Evolutionary conservation across 2,888 invertebrate genomes (phyloP), one percentile per base, ranked within the genome.

Genomic region (Agapetus fuscipes): DNA sequence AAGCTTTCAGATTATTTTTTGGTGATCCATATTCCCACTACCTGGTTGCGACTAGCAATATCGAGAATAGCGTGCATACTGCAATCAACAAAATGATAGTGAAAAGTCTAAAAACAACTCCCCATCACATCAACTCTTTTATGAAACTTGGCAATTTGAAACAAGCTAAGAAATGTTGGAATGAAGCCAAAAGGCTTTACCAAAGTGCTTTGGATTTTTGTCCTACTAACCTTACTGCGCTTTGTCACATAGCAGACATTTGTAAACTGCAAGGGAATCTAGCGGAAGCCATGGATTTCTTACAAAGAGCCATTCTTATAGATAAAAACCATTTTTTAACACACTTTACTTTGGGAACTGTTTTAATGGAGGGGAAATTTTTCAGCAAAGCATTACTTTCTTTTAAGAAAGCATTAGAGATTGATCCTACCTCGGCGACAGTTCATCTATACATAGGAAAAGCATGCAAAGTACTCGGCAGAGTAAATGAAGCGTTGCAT

Each of bases 381-480:
- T 20, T 6, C 9, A 6, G 5, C 4, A 9, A 20, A 9, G 20
- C 20, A 6, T 20, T 20, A 20, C 5, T 20, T 9, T 20, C 20
- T 20, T 20, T 20, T 59, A 83, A 87, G 1, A 67, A 90, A 46
- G 93, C 93, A 6, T 93, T 93, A 53, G 89, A 91, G 64, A 91
- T 94, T 49, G 91, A 93, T 66, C 93, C 93, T 6, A 89, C 88
- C 3, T 94, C 93, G 61, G 91, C 93, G 34, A 91, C 93, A 65
- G 93, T 93, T 10, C 91, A 93, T 62, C 87, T 86, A 53, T 94
- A 94, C 62, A 71, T 94, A 53, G 93, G 91, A 9, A 88, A 88
- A 48, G 91, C 94, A 52, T 91, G 94, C 58, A 94, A 94, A 24
- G 67, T 86, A 46, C 34, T 28, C 67, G 69, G 69, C 24, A 90